Evolutionary conservation across 2,888 invertebrate species (phyloP).

Genomic region (Baronia brevicornis): DNA sequence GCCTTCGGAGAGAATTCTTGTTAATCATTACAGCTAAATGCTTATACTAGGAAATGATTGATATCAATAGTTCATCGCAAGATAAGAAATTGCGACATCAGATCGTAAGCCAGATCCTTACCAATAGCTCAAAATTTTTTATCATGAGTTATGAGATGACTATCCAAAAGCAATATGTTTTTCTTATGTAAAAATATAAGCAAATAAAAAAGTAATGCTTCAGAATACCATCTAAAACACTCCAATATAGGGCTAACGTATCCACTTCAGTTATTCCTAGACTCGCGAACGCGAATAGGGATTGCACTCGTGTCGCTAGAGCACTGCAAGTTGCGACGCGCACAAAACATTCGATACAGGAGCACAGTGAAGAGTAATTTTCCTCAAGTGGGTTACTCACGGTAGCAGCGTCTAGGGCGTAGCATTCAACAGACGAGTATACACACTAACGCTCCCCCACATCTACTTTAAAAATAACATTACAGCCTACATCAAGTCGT

Average conservation of each 20-base stretch:
- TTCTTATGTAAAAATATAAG: no score
- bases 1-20: no score
- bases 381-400: conserved; percentile 52
- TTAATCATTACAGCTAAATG: no score
- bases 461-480: conserved; percentile 26
- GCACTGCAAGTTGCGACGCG: conserved; percentile 24
- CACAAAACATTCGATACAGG: conserved; percentile 29
- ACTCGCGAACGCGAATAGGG: conserved; percentile 18
- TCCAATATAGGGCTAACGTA: background rate
- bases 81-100: no score
- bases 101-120: no score
- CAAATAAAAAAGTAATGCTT: background rate
- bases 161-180: no score
- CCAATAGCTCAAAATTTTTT: no score
- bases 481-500: no score
- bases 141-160: no score
- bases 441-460: conserved; percentile 17
- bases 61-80: no score
- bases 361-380: conserved; percentile 55
- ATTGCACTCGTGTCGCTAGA: conserved; percentile 18
- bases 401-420: conserved; percentile 15
- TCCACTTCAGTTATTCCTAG: conserved; percentile 19
- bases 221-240: conserved; percentile 1
- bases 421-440: conserved; percentile 22
- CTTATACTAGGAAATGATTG: no score